Evolutionary conservation across 2,888 invertebrate species (phyloP).

Genomic region (Tipula lateralis): DNA sequence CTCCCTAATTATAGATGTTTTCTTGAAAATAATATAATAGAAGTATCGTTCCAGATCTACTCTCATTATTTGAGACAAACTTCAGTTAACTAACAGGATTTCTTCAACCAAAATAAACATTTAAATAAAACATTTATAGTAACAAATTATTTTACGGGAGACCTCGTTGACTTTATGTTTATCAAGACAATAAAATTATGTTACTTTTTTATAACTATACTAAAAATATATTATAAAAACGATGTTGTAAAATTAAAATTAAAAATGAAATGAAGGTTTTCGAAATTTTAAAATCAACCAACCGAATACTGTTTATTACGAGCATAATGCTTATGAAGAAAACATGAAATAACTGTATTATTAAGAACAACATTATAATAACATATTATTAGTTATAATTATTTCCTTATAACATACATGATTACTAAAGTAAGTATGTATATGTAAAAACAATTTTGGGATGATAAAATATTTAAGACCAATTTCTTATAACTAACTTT

Average conservation of each 20-base stretch:
- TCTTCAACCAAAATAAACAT: not conserved
- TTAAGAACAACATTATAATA: not conserved
- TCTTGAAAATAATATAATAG: not conserved
- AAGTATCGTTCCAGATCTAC: too few relatives aligned
- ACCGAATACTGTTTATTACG: not conserved
- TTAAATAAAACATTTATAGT: not conserved
- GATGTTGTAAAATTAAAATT: not conserved
- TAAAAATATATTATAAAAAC: not conserved
- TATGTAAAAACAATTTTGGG: not conserved
- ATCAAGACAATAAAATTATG: not conserved
- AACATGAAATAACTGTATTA: constrained; percentile 9
- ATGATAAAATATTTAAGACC: not conserved
- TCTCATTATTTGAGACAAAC: not conserved
- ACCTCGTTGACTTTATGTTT: not conserved
- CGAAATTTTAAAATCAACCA: not conserved
- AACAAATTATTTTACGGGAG: not conserved
- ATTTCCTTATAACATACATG: not conserved
- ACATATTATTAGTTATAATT: not conserved
- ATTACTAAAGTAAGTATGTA: not conserved
- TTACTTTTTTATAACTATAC: not conserved
- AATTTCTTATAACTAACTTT: not conserved
- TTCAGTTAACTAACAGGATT: not conserved
- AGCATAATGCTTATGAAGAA: not conserved
- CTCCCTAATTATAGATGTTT: not conserved
- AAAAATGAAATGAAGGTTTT: constrained; percentile 2